Evolutionary conservation across 2,797 vertebrate species (phyloP), one percentile per base, ranked within the genome.

Genomic region (Catharus ustulatus): DNA sequence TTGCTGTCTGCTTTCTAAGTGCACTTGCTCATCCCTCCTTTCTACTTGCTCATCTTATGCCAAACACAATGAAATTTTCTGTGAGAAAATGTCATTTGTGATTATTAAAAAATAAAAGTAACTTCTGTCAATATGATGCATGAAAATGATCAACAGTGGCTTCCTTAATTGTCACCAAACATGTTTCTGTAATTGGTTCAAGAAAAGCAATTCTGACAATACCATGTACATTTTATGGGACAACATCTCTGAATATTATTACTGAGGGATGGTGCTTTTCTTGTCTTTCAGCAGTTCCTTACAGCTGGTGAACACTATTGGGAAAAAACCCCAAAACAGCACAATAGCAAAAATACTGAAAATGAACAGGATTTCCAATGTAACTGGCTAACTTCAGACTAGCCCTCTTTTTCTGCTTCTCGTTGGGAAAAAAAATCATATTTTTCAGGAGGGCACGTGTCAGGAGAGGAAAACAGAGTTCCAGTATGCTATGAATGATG

Each of bases 131-230:
- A 92, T 90, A 75, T 27, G 36, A 90, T 85, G 62, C 63, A 90
- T 54, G 77, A 77, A 81, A 72, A 87, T 29, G 38, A 95, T 93
- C 79, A 55, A 94, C 83, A 71, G 77, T 85, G 88, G 87, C 82
- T 90, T 94, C 94, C 83, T 94, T 94, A 96, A 94, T 97, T 94
- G 96, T 97, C 96, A 94, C 76, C 87, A 92, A 94, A 77, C 79
- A 49, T 55, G 83, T 79, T 95, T 94, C 72, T 84, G 46, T 97
- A 97, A 97, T 97, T 91, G 96, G 89, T 93, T 97, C 96, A 97
- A 97, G 97, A 93, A 88, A 42, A 96, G 79, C 34, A 77, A 76
- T 88, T 93, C 94, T 95, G 91, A 81, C 15, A 69, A 86, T 54
- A 59, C 23, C 58, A 66, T 42, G 59, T 84, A 55, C 45, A 76